These are phyloP conservation scores for Alcedo atthis DNA, from an alignment of 2,797 vertebrate species.

Conservation along the genomic window DNA sequence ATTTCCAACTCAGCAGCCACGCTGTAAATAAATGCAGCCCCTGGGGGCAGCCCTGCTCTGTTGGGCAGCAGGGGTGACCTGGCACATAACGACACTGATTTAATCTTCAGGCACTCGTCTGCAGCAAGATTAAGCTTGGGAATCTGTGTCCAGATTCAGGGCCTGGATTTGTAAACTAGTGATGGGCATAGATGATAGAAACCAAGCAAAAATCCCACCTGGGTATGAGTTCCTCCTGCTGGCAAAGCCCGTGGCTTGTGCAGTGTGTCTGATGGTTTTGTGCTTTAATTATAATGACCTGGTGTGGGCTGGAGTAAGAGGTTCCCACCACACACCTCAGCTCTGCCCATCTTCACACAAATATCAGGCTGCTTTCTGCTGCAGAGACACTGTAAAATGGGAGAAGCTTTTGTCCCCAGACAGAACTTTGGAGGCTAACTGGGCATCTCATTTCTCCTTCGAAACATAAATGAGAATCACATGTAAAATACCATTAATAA, in stretches of 20 bases:
- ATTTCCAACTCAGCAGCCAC: neutral
- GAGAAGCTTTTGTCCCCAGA: neutral
- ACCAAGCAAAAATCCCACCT: neutral
- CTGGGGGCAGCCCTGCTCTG: neutral
- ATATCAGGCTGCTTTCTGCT: neutral
- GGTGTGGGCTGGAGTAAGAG: neutral
- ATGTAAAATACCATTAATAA: slow-evolving; percentile 58
- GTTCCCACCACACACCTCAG: neutral
- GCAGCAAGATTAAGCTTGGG: neutral
- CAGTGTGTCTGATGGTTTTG: neutral
- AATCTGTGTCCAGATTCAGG: neutral
- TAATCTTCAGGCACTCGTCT: neutral
- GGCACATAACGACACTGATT: neutral
- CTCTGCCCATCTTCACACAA: neutral
- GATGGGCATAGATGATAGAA: neutral
- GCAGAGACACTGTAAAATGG: neutral
- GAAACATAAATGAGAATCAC: slow-evolving; percentile 53
- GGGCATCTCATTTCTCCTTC: slow-evolving; percentile 37
- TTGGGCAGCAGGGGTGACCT: neutral
- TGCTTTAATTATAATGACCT: neutral
- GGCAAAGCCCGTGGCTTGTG: neutral
- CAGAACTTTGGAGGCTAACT: neutral
- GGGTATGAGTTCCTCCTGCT: neutral
- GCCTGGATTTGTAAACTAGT: neutral
- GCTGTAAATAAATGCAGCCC: neutral